These are phyloP conservation scores for Drosophila miranda DNA, from an alignment of 1,140 invertebrate species.

Conservation along the genomic window DNA sequence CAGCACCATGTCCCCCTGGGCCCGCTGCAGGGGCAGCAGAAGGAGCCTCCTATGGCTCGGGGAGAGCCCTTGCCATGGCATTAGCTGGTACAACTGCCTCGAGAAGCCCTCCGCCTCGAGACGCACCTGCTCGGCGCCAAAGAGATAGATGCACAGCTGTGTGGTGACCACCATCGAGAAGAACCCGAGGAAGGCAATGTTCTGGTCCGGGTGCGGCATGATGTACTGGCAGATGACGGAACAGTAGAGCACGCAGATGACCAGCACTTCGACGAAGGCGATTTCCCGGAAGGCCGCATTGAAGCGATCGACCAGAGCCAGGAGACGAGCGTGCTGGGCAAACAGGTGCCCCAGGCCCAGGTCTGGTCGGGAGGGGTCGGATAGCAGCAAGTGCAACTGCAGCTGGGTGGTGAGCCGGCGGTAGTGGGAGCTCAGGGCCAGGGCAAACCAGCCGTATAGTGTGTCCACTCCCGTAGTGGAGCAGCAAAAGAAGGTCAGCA, in stretches of 20 bases:
- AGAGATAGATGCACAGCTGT: slow-evolving; percentile 55
- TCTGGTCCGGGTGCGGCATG: slow-evolving; percentile 58
- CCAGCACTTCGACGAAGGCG: slow-evolving; percentile 54
- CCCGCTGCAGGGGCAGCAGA: slow-evolving; percentile 41
- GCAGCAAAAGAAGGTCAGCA: slow-evolving; percentile 62
- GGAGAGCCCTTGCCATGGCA: slow-evolving; percentile 41
- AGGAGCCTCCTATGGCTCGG: slow-evolving; percentile 32
- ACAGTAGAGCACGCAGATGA: slow-evolving; percentile 58
- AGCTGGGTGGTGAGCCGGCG: slow-evolving; percentile 36
- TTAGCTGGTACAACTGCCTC: slow-evolving; percentile 30
- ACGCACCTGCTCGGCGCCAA: slow-evolving; percentile 55
- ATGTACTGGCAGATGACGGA: slow-evolving; percentile 60
- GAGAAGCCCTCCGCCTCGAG: slow-evolving; percentile 45
- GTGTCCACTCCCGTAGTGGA: slow-evolving; percentile 59
- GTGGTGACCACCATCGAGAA: slow-evolving; percentile 64
- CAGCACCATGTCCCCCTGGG: slow-evolving; percentile 39
- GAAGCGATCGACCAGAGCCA: slow-evolving; percentile 36
- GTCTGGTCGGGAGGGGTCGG: slow-evolving; percentile 14
- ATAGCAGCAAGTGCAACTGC: background rate
- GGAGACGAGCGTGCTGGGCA: slow-evolving; percentile 32
- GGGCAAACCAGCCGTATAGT: slow-evolving; percentile 54
- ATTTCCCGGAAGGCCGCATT: slow-evolving; percentile 44
- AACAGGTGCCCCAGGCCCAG: slow-evolving; percentile 23
- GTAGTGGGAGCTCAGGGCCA: slow-evolving; percentile 54
- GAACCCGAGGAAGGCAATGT: slow-evolving; percentile 59